phyloP scores from a whole-genome alignment of 2,888 invertebrate species.

The Charanyca ferruginea region DNA sequence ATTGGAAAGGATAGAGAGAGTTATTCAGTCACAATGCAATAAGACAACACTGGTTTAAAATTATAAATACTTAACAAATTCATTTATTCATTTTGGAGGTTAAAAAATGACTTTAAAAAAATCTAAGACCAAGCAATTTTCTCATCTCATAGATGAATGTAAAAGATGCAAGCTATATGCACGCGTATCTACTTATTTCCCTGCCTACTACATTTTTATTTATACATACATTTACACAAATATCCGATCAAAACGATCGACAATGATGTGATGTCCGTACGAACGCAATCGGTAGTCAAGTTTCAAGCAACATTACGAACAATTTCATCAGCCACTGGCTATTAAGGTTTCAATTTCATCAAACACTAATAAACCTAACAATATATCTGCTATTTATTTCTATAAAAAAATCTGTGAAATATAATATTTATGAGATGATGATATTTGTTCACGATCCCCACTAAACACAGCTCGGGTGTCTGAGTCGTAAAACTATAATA shows the following conservation, averaged over 20 bases:
- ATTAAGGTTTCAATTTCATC: conserved; percentile 48
- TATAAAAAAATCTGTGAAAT: conserved; percentile 45
- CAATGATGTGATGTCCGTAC: conserved; percentile 5
- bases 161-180: conserved; percentile 7
- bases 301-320: conserved; percentile 34
- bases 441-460: conserved; percentile 45
- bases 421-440: conserved; percentile 54
- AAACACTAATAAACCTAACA: conserved; percentile 41
- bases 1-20: not conserved
- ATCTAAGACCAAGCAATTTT: too few relatives aligned
- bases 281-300: conserved; percentile 39
- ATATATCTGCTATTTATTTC: conserved; percentile 36
- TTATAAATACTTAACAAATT: too few relatives aligned
- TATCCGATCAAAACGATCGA: conserved; percentile 31
- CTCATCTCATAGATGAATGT: not conserved
- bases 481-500: conserved; percentile 64
- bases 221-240: conserved; percentile 48
- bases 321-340: conserved; percentile 32
- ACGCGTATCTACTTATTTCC: conserved; percentile 11
- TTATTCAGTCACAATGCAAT: too few relatives aligned
- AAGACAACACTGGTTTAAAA: too few relatives aligned
- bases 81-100: too few relatives aligned
- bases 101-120: too few relatives aligned
- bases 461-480: conserved; percentile 35
- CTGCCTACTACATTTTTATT: conserved; percentile 18